A percentile compares a stretch with the other conserved stretches of the same genome.
Conservation (phyloP, 2,797 vertebrate genomes). For the Centroberyx gerrardi region DNA sequence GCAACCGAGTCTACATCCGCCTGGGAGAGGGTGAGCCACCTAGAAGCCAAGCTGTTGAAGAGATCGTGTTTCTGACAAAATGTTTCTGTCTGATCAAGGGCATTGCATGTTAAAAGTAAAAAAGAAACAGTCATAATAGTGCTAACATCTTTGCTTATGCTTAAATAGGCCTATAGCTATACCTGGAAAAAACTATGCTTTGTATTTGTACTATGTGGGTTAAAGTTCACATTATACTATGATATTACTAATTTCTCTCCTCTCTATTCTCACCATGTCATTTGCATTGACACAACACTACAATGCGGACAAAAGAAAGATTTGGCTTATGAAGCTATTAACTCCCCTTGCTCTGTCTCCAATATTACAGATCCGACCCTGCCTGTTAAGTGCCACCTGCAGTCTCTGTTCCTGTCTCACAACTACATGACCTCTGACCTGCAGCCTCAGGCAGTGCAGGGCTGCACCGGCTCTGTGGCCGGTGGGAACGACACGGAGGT, state of each 20-base stretch:
- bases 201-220: not conserved
- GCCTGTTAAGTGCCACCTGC: conserved; percentile 78
- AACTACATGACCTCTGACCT: conserved; percentile 85
- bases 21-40: conserved; percentile 83
- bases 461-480: conserved; percentile 57
- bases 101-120: no score
- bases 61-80: no score
- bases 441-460: conserved; percentile 80
- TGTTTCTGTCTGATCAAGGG: no score
- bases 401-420: conserved; percentile 81
- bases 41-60: not conserved
- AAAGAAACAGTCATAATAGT: no score
- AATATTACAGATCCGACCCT: conserved; percentile 71
- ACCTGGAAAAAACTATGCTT: not conserved
- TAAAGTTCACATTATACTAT: not conserved
- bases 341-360: not conserved
- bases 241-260: not conserved
- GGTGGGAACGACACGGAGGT: conserved; percentile 68
- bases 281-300: not conserved
- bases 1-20: conserved; percentile 79
- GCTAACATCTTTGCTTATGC: not conserved
- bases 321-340: not conserved
- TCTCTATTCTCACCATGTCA: not conserved
- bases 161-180: not conserved
- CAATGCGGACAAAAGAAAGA: not conserved